Evolutionary conservation across 2,797 vertebrate species (phyloP).

Genomic region (Sebastes cheni): DNA sequence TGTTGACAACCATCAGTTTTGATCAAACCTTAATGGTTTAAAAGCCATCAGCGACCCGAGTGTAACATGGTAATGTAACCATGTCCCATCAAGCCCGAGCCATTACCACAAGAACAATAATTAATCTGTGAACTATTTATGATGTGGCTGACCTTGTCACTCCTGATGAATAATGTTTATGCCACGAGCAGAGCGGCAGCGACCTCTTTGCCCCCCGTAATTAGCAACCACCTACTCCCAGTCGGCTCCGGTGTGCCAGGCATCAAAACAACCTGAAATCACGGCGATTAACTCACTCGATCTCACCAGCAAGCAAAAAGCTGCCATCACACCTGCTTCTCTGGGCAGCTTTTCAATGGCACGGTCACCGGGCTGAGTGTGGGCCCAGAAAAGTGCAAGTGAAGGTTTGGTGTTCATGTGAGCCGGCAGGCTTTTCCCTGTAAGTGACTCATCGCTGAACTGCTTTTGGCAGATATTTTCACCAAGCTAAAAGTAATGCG

Average conservation of each 20-base stretch:
- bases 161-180: slow-evolving; percentile 58
- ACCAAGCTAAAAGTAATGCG: not conserved
- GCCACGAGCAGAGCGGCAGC: slow-evolving; percentile 17
- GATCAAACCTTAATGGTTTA: not conserved
- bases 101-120: slow-evolving; percentile 35
- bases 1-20: not conserved
- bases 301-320: slow-evolving; percentile 7
- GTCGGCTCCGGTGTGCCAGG: slow-evolving; percentile 25
- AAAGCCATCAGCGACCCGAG: not conserved
- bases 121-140: slow-evolving; percentile 43
- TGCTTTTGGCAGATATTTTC: not conserved
- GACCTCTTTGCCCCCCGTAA: slow-evolving; percentile 46
- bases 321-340: slow-evolving; percentile 69
- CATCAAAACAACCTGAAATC: slow-evolving; percentile 65
- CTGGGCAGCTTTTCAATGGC: slow-evolving; percentile 50
- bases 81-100: not conserved
- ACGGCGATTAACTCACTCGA: slow-evolving; percentile 38
- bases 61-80: no score
- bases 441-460: not conserved
- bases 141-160: slow-evolving; percentile 49
- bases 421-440: not conserved
- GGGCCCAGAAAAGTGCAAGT: not conserved
- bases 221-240: slow-evolving; percentile 47
- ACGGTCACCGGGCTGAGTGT: not conserved
- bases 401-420: not conserved